Evolutionary conservation across 2,888 invertebrate species (phyloP).

Genomic region (Thereva unica): DNA sequence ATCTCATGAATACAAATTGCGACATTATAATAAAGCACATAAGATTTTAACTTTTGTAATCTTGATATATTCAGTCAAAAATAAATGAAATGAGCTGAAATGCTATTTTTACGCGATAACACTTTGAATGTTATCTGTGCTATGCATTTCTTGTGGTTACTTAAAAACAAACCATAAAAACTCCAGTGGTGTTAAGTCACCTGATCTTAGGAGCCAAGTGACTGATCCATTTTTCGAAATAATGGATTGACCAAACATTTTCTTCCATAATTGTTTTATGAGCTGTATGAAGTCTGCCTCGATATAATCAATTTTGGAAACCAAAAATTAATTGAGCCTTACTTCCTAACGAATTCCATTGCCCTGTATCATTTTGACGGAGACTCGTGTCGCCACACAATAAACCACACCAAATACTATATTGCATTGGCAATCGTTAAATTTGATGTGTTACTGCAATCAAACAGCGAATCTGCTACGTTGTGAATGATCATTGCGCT

Average conservation of each 20-base stretch:
- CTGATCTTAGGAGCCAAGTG: neutral
- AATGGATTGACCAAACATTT: slow-evolving; percentile 8
- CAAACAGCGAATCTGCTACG: no score
- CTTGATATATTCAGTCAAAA: no score
- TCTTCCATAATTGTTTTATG: slow-evolving; percentile 4
- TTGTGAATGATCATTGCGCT: no score
- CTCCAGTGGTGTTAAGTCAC: neutral
- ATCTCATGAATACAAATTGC: no score
- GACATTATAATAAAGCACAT: no score
- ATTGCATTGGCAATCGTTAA: no score
- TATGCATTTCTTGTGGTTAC: slow-evolving; percentile 1
- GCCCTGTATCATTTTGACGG: no score
- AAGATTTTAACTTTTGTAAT: no score
- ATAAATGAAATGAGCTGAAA: no score
- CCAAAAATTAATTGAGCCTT: slow-evolving; percentile 7
- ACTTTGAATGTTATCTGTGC: neutral
- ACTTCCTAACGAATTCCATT: slow-evolving; percentile 6
- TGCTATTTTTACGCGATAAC: neutral
- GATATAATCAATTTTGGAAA: slow-evolving; percentile 9
- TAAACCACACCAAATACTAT: no score
- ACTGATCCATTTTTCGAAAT: neutral
- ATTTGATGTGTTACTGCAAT: no score
- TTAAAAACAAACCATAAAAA: slow-evolving; percentile 1
- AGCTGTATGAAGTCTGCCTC: neutral
- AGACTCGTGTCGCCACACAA: no score